Evolutionary conservation across 2,888 invertebrate genomes (phyloP), one percentile per base, ranked within the genome.

Genomic region (Antheraea assamensis): DNA sequence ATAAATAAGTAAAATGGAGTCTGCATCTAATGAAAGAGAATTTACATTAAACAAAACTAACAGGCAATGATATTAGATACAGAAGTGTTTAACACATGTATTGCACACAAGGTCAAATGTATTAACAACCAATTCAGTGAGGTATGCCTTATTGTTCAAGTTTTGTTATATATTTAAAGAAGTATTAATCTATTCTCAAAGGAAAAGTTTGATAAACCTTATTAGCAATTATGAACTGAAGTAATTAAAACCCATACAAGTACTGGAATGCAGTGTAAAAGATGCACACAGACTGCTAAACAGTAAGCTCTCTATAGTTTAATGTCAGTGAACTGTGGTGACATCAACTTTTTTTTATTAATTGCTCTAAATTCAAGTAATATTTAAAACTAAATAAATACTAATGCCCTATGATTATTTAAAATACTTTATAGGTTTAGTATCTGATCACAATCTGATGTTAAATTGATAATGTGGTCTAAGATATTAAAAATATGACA

Each of bases 61-160:
- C 35, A 52, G 24, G 58, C 21, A 72, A 72, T 68, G 52, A 66
- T 31, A 68, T 72, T 24, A 70, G 70, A 72, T 55, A 31, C 35
- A 68, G 68, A 68, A 35, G 17, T 70, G 49, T 72, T 81, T 79
- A 83, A 81, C 77, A 81, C 78, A 75, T 78, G 76, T 74, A 75
- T 75, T 77, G 61, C 10, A 66, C 74, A 76, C 88, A 91, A 90
- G 91, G 91, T 81, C 82, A 76, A 79, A 86, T 84, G 77, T 83
- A 87, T 90, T 89, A 84, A 79, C 78, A 77, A 79, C 74, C 80
- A 85, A 85, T 86, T 80, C 73, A 79, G 77, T 72, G 52, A 79
- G 73, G 8, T n/a, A 75, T 71, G 47, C 71, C 47, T 19, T 71
- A 66, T 74, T 76, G 47, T 31, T 30, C n/a, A 71, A 71, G 17